Evolutionary conservation across 2,797 vertebrate genomes (phyloP).

Genomic region (Tenualosa ilisha): DNA sequence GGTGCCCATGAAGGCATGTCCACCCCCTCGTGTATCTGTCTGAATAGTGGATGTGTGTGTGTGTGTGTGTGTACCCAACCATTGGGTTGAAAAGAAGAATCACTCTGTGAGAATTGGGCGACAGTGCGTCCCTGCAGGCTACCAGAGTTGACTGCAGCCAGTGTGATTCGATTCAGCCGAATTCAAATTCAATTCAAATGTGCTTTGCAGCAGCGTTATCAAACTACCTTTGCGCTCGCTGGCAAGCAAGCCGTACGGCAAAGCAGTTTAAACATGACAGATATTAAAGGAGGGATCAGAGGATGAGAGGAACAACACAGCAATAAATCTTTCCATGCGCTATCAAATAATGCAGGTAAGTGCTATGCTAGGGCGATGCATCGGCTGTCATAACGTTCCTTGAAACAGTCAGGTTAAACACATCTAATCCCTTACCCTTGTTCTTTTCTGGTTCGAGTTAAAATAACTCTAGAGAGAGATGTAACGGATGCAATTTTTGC

Average conservation of each 20-base stretch:
- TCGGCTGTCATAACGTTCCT: neutral
- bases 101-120: neutral
- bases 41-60: neutral
- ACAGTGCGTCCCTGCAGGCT: neutral
- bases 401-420: constrained; percentile 14
- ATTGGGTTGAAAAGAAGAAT: neutral
- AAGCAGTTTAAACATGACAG: constrained; percentile 20
- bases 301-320: neutral
- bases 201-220: neutral
- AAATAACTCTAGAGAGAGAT: neutral
- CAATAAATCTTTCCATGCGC: neutral
- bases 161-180: neutral
- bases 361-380: neutral
- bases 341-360: neutral
- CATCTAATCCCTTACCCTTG: neutral
- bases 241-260: neutral
- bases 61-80: neutral
- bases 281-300: constrained; percentile 15
- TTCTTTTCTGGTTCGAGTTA: neutral
- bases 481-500: neutral
- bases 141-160: neutral
- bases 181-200: constrained; percentile 21
- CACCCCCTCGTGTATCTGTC: neutral
- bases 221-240: neutral
- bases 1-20: neutral